Conservation (phyloP, 2,888 invertebrate genomes). For the Calameuta filiformis region DNA sequence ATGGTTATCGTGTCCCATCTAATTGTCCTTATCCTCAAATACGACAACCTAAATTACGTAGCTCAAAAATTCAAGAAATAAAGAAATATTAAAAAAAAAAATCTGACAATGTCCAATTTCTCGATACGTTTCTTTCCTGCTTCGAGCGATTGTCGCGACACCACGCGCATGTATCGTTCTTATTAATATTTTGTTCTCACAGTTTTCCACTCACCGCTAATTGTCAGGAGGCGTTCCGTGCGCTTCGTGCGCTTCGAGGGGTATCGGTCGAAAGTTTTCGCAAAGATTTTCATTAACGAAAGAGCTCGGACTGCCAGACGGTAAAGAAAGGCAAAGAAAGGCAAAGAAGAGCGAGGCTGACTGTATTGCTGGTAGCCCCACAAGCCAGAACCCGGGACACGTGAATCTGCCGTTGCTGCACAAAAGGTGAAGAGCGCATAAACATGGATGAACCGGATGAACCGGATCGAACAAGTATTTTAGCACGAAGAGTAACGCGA, state of each 20-base stretch:
- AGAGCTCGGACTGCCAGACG: constrained; percentile 20
- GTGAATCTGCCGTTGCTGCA: not conserved
- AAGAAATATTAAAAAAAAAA: not conserved
- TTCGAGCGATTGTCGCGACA: not conserved
- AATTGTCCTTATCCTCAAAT: not conserved
- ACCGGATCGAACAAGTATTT: not conserved
- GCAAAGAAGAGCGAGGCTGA: not conserved
- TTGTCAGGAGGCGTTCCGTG: not conserved
- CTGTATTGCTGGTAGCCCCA: constrained; percentile 18
- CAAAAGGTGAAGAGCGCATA: not conserved
- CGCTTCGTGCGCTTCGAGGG: not conserved
- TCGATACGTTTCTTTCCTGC: not conserved
- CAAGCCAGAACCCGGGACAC: not conserved
- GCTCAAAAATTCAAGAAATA: not conserved
- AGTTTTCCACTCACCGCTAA: not conserved
- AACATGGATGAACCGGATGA: not conserved
- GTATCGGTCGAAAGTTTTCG: constrained; percentile 17
- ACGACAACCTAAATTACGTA: not conserved
- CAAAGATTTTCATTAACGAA: constrained; percentile 33
- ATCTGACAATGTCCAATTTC: not conserved
- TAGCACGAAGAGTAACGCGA: not conserved
- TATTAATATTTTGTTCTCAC: too few relatives aligned
- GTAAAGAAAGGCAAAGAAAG: not conserved
- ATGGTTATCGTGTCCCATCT: not conserved
- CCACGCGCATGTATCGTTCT: too few relatives aligned